Base-by-base conservation (phyloP, 2,888 invertebrate genomes). In the Drosophila subsilvestris region DNA sequence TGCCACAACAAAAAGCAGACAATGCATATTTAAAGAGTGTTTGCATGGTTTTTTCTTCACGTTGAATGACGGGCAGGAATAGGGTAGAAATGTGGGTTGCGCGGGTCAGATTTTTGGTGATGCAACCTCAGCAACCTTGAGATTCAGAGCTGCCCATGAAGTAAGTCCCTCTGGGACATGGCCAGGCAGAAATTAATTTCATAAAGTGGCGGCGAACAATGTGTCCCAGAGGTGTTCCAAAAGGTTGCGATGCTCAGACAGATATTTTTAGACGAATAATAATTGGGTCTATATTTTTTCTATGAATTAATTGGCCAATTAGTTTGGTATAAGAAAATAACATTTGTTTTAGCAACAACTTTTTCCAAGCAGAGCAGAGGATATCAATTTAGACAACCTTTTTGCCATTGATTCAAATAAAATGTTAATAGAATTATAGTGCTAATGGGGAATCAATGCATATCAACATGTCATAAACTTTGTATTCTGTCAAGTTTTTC, bases 21-120 rank as follows among this genome's bases (percentile, higher is more conserved):
- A 53, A 70, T 54, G 53, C 42, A 62, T 71, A 57, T 70, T 59
- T 59, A 68, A 68, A 53, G 53, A 20, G 20, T 37, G 48, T 47
- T 58, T 59, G 63, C 6, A 25, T 9, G 12, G 22, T 27, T 45
- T 44, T 51, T 48, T 45, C 49, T 50, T 56, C 20, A 65, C 65
- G 45, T 69, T 55, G 53, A 27, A 22, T 7, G n/a, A 50, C 14
- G 7, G n/a, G 14, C n/a, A 14, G 20, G 3, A 29, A 6, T 4
- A n/a, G 43, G 9, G 25, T 12, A 6, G 37, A 2, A 2, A 14
- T 37, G 20, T 6, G 18, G 47, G 10, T 20, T 25, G 29, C 32
- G 47, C 12, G 14, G 37, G 62, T 20, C 47, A 20, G 37, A 14
- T 14, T 37, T 14, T 37, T 48, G 20, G 47, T 29, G 48, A 60